Evolutionary conservation across 2,888 invertebrate genomes (phyloP).

Genomic region (Geotrupes spiniger): DNA sequence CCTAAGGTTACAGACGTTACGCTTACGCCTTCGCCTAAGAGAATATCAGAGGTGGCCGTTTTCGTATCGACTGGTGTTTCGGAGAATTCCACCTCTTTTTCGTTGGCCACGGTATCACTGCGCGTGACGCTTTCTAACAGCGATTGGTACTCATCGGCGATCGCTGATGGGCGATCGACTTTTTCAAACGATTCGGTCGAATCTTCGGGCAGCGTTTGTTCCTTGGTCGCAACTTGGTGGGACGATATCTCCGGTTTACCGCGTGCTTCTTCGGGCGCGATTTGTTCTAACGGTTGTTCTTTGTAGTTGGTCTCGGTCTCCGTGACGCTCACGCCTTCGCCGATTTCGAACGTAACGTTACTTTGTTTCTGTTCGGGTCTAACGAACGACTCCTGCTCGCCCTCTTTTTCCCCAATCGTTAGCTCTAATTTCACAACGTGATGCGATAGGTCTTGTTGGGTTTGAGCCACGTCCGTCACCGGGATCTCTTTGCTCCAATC

Average conservation of each 20-base stretch:
- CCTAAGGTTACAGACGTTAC: constrained; percentile 56
- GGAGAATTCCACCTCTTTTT: constrained; percentile 58
- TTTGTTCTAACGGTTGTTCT: constrained; percentile 52
- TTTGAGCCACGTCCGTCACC: constrained; percentile 47
- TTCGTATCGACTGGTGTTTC: constrained; percentile 47
- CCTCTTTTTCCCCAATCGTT: constrained; percentile 55
- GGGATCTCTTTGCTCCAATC: constrained; percentile 49
- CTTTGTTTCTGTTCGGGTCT: constrained; percentile 57
- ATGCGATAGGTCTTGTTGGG: constrained; percentile 50
- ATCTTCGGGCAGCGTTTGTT: constrained; percentile 55
- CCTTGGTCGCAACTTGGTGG: constrained; percentile 58
- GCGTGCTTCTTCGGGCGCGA: constrained; percentile 48
- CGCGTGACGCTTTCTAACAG: constrained; percentile 58
- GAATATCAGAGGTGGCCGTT: constrained; percentile 52
- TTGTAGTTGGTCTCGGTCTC: constrained; percentile 54
- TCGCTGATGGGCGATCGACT: constrained; percentile 44
- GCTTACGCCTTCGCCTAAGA: constrained; percentile 57
- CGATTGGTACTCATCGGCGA: constrained; percentile 52
- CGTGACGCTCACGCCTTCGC: constrained; percentile 60
- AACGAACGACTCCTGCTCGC: constrained; percentile 45
- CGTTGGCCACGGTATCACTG: constrained; percentile 57
- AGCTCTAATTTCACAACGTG: constrained; percentile 52
- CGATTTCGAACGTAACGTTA: constrained; percentile 55
- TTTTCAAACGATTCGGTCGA: constrained; percentile 33
- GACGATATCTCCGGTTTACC: constrained; percentile 56